These are phyloP conservation scores for Lamproptera curius DNA, from an alignment of 2,888 invertebrate species.

Conservation along the genomic window DNA sequence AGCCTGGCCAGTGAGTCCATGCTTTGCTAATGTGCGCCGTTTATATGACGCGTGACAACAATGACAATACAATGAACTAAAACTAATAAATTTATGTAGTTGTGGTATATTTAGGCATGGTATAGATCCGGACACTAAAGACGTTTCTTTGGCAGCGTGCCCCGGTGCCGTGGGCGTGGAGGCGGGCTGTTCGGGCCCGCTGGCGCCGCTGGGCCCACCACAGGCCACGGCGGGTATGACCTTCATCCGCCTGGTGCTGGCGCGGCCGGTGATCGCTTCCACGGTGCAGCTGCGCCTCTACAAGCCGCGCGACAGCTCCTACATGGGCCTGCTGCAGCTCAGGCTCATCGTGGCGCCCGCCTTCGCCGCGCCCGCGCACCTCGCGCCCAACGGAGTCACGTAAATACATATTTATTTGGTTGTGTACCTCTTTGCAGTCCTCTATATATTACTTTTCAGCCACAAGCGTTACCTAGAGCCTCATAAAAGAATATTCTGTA, in stretches of 20 bases:
- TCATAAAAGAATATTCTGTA: too few species aligned
- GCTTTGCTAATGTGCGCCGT: too few species aligned
- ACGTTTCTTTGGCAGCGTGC: too few species aligned
- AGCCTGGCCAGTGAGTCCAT: slow-evolving; percentile 83
- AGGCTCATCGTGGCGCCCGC: slow-evolving; percentile 91
- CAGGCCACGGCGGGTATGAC: slow-evolving; percentile 92
- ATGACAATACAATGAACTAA: too few species aligned
- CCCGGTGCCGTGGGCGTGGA: slow-evolving; percentile 94
- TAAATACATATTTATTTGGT: background rate
- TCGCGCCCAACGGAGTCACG: slow-evolving; percentile 56
- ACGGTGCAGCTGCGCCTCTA: slow-evolving; percentile 86
- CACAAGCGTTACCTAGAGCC: too few species aligned
- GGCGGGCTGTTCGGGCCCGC: slow-evolving; percentile 87
- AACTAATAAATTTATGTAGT: too few species aligned
- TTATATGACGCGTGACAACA: too few species aligned
- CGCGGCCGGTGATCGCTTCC: slow-evolving; percentile 91
- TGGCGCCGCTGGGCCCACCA: slow-evolving; percentile 91
- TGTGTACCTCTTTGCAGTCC: too few species aligned
- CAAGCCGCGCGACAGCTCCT: slow-evolving; percentile 93
- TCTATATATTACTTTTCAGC: too few species aligned
- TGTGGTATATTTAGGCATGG: too few species aligned
- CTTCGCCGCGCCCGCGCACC: slow-evolving; percentile 62
- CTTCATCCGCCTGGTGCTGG: slow-evolving; percentile 89
- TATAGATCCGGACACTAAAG: too few species aligned
- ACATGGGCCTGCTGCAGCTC: slow-evolving; percentile 93